Percentiles rank a stretch among this genome's conserved stretches.
These are phyloP conservation scores for Mormyrops boulengeri DNA, from an alignment of 2,797 vertebrate genomes.

Conservation along the genomic window DNA sequence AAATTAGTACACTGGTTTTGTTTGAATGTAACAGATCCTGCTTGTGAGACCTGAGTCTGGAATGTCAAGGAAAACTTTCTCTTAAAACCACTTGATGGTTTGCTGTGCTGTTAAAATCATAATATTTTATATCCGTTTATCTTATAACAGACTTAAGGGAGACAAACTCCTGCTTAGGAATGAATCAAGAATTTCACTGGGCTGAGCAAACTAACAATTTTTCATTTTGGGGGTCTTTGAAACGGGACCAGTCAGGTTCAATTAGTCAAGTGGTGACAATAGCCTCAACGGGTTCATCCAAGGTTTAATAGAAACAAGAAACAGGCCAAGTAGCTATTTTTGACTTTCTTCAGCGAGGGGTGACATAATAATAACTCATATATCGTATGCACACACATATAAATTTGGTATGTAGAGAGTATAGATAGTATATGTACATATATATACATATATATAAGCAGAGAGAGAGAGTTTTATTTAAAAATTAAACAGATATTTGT, in stretches of 20 bases:
- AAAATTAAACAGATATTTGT: not conserved
- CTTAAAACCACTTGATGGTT: not conserved
- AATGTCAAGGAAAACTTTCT: not conserved
- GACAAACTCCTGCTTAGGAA: not conserved
- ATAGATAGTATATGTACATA: too few relatives aligned
- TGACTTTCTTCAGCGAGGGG: not conserved
- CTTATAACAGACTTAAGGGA: not conserved
- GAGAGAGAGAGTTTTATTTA: not conserved
- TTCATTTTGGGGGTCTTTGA: not conserved
- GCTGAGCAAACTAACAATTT: not conserved
- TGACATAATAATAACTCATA: not conserved
- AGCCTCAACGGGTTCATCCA: not conserved
- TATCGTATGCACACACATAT: not conserved
- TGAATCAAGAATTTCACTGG: not conserved
- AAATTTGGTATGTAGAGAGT: too few relatives aligned
- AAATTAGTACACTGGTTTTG: not conserved
- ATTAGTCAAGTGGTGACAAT: not conserved
- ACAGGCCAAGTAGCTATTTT: not conserved
- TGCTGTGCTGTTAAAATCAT: not conserved
- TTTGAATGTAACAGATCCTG: not conserved
- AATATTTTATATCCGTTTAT: not conserved
- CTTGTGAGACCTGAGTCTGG: not conserved
- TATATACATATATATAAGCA: not conserved
- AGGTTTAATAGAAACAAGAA: slow-evolving; percentile 2
- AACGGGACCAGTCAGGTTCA: not conserved